Evolutionary conservation across 2,888 invertebrate species (phyloP).

Genomic region (Callimorpha dominula): DNA sequence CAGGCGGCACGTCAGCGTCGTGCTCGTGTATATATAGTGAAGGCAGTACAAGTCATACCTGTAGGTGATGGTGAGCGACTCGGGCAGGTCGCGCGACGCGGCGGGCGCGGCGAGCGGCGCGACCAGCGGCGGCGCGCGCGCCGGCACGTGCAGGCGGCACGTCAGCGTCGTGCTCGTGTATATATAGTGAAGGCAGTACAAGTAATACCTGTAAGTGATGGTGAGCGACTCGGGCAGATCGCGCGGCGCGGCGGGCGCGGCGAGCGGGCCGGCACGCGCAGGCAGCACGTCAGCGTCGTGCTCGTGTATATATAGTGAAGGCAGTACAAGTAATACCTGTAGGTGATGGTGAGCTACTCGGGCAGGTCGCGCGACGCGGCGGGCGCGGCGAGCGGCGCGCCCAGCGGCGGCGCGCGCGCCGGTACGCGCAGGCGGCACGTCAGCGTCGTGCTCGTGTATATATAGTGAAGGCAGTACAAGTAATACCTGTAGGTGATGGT

Average conservation of each 20-base stretch:
- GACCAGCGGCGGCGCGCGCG: neutral
- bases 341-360: slow-evolving; percentile 72
- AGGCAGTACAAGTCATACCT: no score
- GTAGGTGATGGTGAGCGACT: no score
- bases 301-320: no score
- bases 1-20: slow-evolving; percentile 88
- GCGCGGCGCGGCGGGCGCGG: slow-evolving; percentile 65
- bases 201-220: slow-evolving; percentile 78
- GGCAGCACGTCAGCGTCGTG: slow-evolving; percentile 88
- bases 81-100: no score
- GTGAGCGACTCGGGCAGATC: slow-evolving; percentile 67
- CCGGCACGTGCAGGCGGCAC: slow-evolving; percentile 85
- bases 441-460: slow-evolving; percentile 87
- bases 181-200: no score
- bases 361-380: slow-evolving; percentile 61
- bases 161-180: slow-evolving; percentile 87
- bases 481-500: slow-evolving; percentile 78
- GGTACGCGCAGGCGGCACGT: slow-evolving; percentile 86
- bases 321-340: no score
- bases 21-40: no score
- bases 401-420: slow-evolving; percentile 46
- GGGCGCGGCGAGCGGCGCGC: slow-evolving; percentile 65
- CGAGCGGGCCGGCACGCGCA: slow-evolving; percentile 73
- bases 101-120: no score
- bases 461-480: no score